Evolutionary conservation across 2,113 vertebrate genomes (phyloP), one percentile per base, ranked within the genome.

Genomic region (Leptocoma aspasia): DNA sequence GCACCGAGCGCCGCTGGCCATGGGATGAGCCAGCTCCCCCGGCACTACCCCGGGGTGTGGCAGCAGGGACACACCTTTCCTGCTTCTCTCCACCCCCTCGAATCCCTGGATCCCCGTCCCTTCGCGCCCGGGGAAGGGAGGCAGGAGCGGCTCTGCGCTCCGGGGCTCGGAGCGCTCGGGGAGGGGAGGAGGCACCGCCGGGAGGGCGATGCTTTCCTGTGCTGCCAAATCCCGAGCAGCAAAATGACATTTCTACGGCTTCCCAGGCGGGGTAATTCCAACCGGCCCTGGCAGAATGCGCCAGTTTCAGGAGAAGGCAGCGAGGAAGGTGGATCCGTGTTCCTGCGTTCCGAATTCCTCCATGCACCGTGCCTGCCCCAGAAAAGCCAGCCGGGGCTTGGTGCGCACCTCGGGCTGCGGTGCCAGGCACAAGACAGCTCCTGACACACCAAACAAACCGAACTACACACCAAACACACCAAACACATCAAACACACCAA

Each of bases 81-180:
- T 31, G 60, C 39, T 57, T 71, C 91, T 95, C 96, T 94, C 96
- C 96, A 94, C 96, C 95, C 91, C 94, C 78, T 80, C 5, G 1
- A 1, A 9, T 42, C 30, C 16, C 82, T 4, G 52, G 3, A 11
- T 41, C 47, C 44, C 81, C 4, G 13, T 11, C n/a, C 59, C 12
- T 47, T 13, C 4, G 71, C 72, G 3, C 37, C 54, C 31, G 1
- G 42, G 33, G 19, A 52, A 33, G 49, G 21, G 7, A 47, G 86
- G 81, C 57, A 30, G 7, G 75, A 16, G 77, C 22, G 21, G 57
- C 66, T 23, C 49, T 8, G 68, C 68, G 68, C 68, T 16, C 15
- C n/a, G 39, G 39, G 39, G 39, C 39, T 39, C 39, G 66, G 47
- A 53, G 68, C 69, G 75, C 57, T 8, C 13, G 18, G 10, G 6